Evolutionary conservation across 2,113 vertebrate species (phyloP).

Genomic region (Ammospiza nelsoni): DNA sequence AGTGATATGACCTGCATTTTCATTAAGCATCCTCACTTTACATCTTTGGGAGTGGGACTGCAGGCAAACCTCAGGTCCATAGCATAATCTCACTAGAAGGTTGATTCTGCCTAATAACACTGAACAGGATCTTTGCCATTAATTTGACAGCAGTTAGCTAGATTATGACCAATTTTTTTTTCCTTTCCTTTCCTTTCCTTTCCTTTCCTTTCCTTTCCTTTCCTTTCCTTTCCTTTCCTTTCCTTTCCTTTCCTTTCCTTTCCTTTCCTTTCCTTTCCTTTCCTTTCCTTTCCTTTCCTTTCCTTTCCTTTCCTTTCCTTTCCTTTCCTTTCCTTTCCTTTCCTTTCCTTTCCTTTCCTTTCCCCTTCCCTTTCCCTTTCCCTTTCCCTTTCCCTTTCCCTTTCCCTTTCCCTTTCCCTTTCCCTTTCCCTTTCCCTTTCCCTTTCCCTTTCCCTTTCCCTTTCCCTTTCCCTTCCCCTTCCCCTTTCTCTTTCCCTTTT

Average conservation of each 20-base stretch:
- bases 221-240: neutral
- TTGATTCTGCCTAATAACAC: neutral
- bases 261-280: neutral
- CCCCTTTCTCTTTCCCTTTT: too few species aligned
- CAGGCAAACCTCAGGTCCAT: neutral
- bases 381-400: neutral
- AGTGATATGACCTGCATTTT: neutral
- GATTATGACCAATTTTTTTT: neutral
- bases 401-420: neutral
- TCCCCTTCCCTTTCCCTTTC: too few species aligned
- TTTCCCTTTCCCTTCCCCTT: too few species aligned
- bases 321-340: too few species aligned
- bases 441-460: too few species aligned
- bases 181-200: neutral
- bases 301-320: neutral
- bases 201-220: too few species aligned
- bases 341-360: too few species aligned
- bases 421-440: neutral
- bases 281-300: neutral
- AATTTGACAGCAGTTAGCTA: neutral
- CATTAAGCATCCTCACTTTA: neutral
- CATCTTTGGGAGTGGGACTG: neutral
- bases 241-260: too few species aligned
- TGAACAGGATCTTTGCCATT: neutral
- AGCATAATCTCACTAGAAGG: neutral